These are phyloP conservation scores for Lomographa bimaculata DNA, from an alignment of 2,888 invertebrate genomes.

Conservation along the genomic window DNA sequence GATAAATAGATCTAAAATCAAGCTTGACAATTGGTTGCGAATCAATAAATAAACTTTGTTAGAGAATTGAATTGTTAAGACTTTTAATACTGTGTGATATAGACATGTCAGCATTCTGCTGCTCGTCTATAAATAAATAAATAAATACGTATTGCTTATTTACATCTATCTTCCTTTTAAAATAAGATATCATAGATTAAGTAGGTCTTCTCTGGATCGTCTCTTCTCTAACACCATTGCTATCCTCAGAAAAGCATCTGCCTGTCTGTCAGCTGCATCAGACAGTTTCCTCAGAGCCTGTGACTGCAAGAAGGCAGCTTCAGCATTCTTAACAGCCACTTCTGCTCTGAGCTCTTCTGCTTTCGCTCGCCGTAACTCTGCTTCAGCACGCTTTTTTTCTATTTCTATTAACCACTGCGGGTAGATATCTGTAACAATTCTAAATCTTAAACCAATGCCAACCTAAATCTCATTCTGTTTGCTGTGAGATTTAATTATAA, in stretches of 20 bases:
- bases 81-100: no score
- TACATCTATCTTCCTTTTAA: no score
- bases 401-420: conserved; percentile 68
- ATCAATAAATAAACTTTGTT: no score
- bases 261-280: conserved; percentile 55
- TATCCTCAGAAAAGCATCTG: conserved; percentile 58
- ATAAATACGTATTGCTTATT: no score
- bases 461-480: no score
- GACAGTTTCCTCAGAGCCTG: conserved; percentile 57
- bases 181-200: conserved; percentile 10
- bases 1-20: no score
- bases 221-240: conserved; percentile 49
- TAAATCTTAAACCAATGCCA: no score
- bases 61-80: no score
- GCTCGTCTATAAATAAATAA: no score
- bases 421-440: conserved; percentile 55
- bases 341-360: conserved; percentile 54
- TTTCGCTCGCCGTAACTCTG: conserved; percentile 56
- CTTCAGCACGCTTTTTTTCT: conserved; percentile 62
- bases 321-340: conserved; percentile 50
- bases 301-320: conserved; percentile 56
- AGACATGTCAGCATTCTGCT: no score
- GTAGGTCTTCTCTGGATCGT: conserved; percentile 37
- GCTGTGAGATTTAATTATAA: no score
- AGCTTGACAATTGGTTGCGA: no score